Evolutionary conservation across 2,888 invertebrate genomes (phyloP).

Genomic region (Entomobrya proxima): DNA sequence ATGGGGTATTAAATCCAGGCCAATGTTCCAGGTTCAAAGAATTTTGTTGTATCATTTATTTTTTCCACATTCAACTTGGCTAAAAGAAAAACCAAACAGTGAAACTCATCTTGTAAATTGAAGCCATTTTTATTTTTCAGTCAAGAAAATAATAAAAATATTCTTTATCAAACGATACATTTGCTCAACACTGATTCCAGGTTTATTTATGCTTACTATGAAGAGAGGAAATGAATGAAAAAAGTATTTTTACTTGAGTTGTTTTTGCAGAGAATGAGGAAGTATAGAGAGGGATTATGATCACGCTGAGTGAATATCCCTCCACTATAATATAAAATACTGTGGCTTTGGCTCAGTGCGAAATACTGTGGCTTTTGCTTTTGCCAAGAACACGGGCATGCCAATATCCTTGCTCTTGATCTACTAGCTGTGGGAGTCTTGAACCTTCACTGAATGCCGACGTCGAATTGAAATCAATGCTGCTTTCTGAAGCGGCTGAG

Average conservation of each 20-base stretch:
- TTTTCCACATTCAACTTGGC: background rate
- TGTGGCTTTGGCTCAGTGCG: background rate
- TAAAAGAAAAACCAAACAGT: conserved; percentile 9
- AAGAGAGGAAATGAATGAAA: background rate
- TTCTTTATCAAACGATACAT: background rate
- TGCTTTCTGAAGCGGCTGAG: background rate
- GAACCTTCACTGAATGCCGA: background rate
- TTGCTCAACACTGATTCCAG: no score
- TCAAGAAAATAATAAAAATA: background rate
- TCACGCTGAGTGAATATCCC: background rate
- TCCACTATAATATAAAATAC: background rate
- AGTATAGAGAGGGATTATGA: background rate
- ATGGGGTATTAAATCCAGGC: conserved; percentile 16
- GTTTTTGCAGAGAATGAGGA: background rate
- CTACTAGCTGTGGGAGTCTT: background rate
- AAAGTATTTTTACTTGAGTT: background rate
- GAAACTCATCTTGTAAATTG: conserved; percentile 17
- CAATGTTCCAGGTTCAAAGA: background rate
- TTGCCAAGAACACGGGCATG: conserved; percentile 40
- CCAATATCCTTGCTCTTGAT: conserved; percentile 58
- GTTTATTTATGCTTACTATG: background rate
- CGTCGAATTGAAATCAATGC: conserved; percentile 46
- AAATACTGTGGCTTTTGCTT: conserved; percentile 7
- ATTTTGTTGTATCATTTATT: background rate
- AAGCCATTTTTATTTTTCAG: background rate